Percentiles rank a stretch among this genome's conserved stretches.
Evolutionary conservation across 2,113 vertebrate species (phyloP).

Genomic region (Phaethon lepturus): DNA sequence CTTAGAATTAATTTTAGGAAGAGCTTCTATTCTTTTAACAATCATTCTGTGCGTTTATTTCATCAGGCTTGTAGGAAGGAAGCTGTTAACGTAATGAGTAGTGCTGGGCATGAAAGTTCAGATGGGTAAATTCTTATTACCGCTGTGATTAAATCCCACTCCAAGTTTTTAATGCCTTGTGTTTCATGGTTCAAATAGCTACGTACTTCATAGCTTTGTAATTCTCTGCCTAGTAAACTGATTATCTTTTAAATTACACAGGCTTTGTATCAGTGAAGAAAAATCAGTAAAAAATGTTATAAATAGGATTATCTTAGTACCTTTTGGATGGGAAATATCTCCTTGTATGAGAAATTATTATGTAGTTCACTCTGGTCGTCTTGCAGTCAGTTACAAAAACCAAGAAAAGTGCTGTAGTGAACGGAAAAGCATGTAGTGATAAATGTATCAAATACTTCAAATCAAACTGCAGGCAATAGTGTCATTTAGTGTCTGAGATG

Average conservation of each 20-base stretch:
- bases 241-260: constrained; percentile 4
- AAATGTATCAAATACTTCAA: not conserved
- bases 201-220: not conserved
- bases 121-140: constrained; percentile 9
- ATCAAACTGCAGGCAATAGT: not conserved
- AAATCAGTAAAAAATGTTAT: not conserved
- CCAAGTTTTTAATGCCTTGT: not conserved
- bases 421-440: not conserved
- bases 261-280: not conserved
- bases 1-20: not conserved
- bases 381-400: not conserved
- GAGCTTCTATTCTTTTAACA: not conserved
- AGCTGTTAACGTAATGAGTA: constrained; percentile 23
- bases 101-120: constrained; percentile 22
- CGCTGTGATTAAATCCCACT: constrained; percentile 23
- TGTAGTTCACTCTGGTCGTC: not conserved
- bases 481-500: not conserved
- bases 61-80: not conserved
- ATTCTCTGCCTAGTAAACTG: constrained; percentile 27
- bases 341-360: not conserved
- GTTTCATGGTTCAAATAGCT: constrained; percentile 28
- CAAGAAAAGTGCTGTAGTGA: not conserved
- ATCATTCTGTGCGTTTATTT: not conserved
- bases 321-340: not conserved
- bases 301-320: constrained; percentile 11